Evolutionary conservation across 2,888 invertebrate species (phyloP).

Genomic region (Acrocera orbiculus): DNA sequence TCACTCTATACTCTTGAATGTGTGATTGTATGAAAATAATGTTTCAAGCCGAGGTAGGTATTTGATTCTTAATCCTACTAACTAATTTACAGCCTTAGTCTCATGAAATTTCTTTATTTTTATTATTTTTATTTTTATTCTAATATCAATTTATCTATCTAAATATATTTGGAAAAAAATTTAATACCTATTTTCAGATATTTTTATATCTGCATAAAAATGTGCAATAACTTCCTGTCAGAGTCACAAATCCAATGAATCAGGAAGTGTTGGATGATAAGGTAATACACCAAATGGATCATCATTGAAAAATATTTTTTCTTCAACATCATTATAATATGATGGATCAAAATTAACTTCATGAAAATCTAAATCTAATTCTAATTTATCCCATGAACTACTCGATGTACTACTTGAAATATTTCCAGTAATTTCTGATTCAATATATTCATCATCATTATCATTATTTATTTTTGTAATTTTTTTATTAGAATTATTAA

Average conservation of each 20-base stretch:
- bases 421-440: background rate
- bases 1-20: too few species aligned
- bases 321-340: conserved; percentile 43
- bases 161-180: too few species aligned
- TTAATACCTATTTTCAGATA: too few species aligned
- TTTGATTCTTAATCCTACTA: too few species aligned
- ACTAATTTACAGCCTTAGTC: too few species aligned
- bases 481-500: conserved; percentile 17
- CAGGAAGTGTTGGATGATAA: conserved; percentile 41
- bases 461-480: conserved; percentile 21
- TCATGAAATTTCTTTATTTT: too few species aligned
- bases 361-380: conserved; percentile 42
- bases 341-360: conserved; percentile 44
- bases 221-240: too few species aligned
- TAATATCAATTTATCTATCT: too few species aligned
- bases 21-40: too few species aligned
- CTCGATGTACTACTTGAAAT: conserved; percentile 31
- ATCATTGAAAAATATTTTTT: conserved; percentile 39
- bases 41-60: too few species aligned
- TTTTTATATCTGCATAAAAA: too few species aligned
- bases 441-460: background rate
- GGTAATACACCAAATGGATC: conserved; percentile 40
- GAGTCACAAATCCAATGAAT: conserved; percentile 33
- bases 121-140: too few species aligned
- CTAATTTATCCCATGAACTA: conserved; percentile 44